These are phyloP conservation scores for Bombus balteatus DNA, from an alignment of 1,140 invertebrate species.

Conservation along the genomic window DNA sequence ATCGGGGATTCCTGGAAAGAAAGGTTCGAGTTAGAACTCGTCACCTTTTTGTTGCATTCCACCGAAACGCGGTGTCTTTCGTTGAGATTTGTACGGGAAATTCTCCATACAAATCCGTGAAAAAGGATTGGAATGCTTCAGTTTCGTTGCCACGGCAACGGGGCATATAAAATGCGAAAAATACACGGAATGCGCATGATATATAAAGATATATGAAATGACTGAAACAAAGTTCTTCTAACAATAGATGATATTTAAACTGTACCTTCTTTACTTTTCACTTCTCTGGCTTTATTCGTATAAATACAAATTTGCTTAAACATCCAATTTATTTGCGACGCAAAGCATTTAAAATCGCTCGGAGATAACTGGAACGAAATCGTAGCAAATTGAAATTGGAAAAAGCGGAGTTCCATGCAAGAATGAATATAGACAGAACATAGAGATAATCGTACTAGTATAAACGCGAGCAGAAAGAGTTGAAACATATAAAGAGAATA, in stretches of 20 bases:
- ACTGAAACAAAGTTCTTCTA: neutral
- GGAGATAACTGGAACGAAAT: neutral
- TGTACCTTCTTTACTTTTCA: too few relatives aligned
- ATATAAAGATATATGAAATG: neutral
- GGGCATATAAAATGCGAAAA: neutral
- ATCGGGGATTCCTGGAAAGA: neutral
- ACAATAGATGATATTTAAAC: neutral
- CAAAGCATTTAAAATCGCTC: neutral
- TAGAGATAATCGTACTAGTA: constrained; percentile 5
- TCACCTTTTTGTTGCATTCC: neutral
- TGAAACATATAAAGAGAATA: neutral
- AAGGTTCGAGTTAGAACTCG: neutral
- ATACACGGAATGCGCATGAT: neutral
- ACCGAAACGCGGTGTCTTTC: neutral
- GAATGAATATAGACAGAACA: neutral
- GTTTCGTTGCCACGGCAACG: neutral
- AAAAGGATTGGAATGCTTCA: neutral
- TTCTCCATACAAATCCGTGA: neutral
- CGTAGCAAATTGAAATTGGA: too few relatives aligned
- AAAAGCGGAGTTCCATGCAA: neutral
- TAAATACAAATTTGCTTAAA: neutral
- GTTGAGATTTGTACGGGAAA: neutral
- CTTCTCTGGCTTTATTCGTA: neutral
- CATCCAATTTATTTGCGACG: neutral
- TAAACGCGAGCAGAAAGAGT: neutral